A percentile compares a stretch with the other conserved stretches of the same genome.
phyloP scores from a whole-genome alignment of 37 sponge, comb jelly and placozoan species.

The Geodia barretti region DNA sequence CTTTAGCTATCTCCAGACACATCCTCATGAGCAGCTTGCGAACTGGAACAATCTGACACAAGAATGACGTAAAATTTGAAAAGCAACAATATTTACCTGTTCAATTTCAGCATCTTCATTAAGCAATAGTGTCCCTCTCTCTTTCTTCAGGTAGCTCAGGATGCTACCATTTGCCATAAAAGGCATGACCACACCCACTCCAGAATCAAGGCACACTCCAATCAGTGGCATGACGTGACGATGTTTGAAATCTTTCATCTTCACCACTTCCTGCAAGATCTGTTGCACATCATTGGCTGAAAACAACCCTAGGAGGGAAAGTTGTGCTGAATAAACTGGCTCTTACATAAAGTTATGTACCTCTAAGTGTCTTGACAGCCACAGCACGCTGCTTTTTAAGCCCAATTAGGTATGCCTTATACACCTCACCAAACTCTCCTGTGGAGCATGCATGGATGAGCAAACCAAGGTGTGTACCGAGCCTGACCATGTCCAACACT shows the following conservation, averaged over 20 bases:
- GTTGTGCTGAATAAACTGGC: neutral
- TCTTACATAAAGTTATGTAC: conserved; percentile 1
- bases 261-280: conserved; percentile 23
- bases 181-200: conserved; percentile 24
- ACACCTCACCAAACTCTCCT: conserved; percentile 62
- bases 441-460: neutral
- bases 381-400: neutral
- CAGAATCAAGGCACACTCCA: conserved; percentile 35
- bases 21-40: conserved; percentile 19
- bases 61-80: no score
- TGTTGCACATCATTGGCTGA: conserved; percentile 7
- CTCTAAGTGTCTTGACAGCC: conserved; percentile 56
- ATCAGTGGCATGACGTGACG: conserved; percentile 46
- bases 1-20: conserved; percentile 29
- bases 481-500: conserved; percentile 44
- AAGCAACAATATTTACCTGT: no score
- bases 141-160: conserved; percentile 38
- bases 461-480: neutral
- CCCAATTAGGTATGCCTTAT: conserved; percentile 34
- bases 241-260: conserved; percentile 45
- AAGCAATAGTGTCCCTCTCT: conserved; percentile 9
- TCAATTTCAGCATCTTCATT: conserved; percentile 10
- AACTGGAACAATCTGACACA: conserved; percentile 24
- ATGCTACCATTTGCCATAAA: conserved; percentile 56
- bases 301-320: conserved; percentile 5